These are phyloP conservation scores for Desmophyllum pertusum DNA, from an alignment of 92 coral and sea anemone genomes.

Conservation along the genomic window DNA sequence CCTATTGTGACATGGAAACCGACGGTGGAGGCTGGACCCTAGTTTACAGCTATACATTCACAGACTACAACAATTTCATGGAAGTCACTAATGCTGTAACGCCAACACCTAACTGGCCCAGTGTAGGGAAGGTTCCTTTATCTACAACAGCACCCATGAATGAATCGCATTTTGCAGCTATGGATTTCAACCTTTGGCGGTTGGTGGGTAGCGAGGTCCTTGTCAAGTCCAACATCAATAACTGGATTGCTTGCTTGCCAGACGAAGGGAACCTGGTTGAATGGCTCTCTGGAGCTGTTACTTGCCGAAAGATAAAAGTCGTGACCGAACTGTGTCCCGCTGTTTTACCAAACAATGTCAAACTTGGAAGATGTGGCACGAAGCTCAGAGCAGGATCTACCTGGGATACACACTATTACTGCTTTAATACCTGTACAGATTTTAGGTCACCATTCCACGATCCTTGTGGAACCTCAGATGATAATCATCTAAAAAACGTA, in stretches of 20 bases:
- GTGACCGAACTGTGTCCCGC: conserved; percentile 34
- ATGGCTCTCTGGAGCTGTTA: conserved; percentile 36
- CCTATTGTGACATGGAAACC: too few species aligned
- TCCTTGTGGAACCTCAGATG: conserved; percentile 39
- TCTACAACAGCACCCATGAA: conserved; percentile 65
- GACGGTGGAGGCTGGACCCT: too few species aligned
- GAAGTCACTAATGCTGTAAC: conserved; percentile 63
- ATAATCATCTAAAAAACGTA: conserved; percentile 22
- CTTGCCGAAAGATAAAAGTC: conserved; percentile 53
- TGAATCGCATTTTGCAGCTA: conserved; percentile 63
- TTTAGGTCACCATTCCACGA: conserved; percentile 44
- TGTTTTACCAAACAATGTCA: background rate
- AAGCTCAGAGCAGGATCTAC: background rate
- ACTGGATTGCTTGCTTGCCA: conserved; percentile 73
- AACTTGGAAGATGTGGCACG: background rate
- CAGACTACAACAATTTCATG: conserved; percentile 42
- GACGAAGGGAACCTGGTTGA: conserved; percentile 57
- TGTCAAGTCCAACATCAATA: conserved; percentile 76
- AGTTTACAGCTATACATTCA: conserved; percentile 65
- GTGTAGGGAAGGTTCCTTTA: conserved; percentile 20
- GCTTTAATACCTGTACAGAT: conserved; percentile 3
- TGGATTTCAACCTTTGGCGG: conserved; percentile 60
- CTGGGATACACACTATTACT: background rate
- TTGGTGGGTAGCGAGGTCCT: conserved; percentile 65
- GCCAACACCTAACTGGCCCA: conserved; percentile 77